These are phyloP conservation scores for Scopus umbretta DNA, from an alignment of 2,113 vertebrate genomes.

Conservation along the genomic window DNA sequence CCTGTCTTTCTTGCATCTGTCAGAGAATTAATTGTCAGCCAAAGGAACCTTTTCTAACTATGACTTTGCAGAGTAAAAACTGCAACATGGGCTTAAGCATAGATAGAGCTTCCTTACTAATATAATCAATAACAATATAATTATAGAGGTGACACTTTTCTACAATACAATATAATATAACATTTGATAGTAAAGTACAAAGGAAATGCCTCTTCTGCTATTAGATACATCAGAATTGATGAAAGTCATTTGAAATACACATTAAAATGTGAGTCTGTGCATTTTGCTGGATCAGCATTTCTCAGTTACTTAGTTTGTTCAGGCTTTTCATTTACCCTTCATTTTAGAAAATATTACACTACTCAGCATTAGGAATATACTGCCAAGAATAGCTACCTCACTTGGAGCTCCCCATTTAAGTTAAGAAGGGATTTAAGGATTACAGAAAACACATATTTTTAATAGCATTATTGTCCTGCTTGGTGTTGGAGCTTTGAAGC, in stretches of 20 bases:
- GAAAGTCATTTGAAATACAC: neutral
- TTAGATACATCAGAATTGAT: neutral
- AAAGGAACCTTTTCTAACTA: neutral
- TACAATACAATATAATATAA: neutral
- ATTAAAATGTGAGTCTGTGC: neutral
- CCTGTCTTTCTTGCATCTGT: neutral
- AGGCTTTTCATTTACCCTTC: neutral
- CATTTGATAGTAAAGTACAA: neutral
- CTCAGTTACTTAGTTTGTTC: neutral
- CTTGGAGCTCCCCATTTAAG: neutral
- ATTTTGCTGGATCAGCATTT: neutral
- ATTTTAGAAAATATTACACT: neutral
- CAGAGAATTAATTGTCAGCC: neutral
- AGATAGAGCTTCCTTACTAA: neutral
- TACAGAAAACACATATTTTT: constrained; percentile 41
- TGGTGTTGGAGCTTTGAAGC: constrained; percentile 30
- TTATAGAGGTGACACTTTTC: neutral
- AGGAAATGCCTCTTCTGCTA: neutral
- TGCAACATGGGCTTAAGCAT: neutral
- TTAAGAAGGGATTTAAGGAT: constrained; percentile 54
- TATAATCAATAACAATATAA: neutral
- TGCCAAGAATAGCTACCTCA: constrained; percentile 26
- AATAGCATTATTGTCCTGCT: constrained; percentile 32
- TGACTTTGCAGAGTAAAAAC: rapidly evolving
- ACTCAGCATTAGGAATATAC: neutral